phyloP scores from a whole-genome alignment of 2,797 vertebrate species.

The Mormyrus hasselquistii region DNA sequence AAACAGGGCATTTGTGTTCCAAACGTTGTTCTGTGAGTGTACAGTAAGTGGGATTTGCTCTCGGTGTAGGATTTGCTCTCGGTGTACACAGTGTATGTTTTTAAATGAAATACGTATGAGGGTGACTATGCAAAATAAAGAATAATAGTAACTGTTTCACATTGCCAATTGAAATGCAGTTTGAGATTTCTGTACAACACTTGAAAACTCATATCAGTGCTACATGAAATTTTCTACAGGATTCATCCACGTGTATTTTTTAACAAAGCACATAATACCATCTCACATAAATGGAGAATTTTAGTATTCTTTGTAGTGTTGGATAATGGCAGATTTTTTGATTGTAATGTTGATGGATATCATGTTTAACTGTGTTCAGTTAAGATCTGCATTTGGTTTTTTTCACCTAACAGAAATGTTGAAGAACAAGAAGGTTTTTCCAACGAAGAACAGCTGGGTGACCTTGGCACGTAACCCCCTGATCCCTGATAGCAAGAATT shows the following conservation, averaged over 20 bases:
- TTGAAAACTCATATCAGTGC: not conserved
- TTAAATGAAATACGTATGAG: not conserved
- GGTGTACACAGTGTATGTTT: not conserved
- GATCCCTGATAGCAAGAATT: conserved; percentile 55
- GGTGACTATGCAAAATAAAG: not conserved
- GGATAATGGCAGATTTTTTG: not conserved
- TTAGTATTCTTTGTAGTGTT: not conserved
- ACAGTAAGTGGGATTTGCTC: conserved; percentile 4
- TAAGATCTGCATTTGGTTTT: not conserved
- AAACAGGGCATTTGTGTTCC: not conserved
- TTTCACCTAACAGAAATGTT: conserved; percentile 55
- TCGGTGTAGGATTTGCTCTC: not conserved
- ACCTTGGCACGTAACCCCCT: conserved; percentile 57
- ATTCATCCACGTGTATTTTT: not conserved
- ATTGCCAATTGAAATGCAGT: not conserved
- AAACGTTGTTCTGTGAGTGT: not conserved
- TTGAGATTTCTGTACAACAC: not conserved
- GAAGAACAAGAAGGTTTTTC: conserved; percentile 57
- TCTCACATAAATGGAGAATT: not conserved
- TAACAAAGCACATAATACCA: not conserved
- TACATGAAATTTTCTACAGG: not conserved
- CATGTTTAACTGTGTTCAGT: not conserved
- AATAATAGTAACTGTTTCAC: not conserved
- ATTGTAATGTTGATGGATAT: not conserved
- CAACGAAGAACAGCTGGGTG: conserved; percentile 66